Evolutionary conservation across 2,888 invertebrate genomes (phyloP), one percentile per base, ranked within the genome.

Genomic region (Agrotis segetum): DNA sequence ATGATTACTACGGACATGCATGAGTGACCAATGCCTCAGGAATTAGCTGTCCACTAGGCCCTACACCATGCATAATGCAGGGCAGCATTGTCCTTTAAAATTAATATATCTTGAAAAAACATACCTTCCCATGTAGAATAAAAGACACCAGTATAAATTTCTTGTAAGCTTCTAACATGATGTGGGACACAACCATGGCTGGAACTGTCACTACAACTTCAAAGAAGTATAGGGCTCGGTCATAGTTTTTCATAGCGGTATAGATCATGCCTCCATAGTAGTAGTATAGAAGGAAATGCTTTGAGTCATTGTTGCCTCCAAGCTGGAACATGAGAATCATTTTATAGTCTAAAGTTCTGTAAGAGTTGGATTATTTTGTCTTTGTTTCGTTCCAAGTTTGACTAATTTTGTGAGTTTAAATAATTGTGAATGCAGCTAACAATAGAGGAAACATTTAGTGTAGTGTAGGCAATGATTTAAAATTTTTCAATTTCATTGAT

Each of bases 261-360:
- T 99, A 99, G 84, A 99, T 99, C 99, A 99, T 99, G 65, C 99
- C 99, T 71, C 99, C 99, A 91, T 99, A 99, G 93, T 99, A 99
- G 92, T 99, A 99, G 92, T 99, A 99, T 0, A 99, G 96, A 65
- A 99, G 96, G 91, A 99, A 99, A 92, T 99, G 98, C 95, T 98
- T 98, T 0, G 98, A 97, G 92, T 99, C 98, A 94, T 98, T 98
- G 90, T 97, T 97, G 81, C 97, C 97, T 88, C 98, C 98, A 96
- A 97, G 91, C 93, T 96, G 92, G 79, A 95, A 94, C 16, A 70
- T 73, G 29, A 78, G 52, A 47, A 55, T 21, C 3, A 47, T 24
- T 9, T 0, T 50, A 21, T 49, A 14, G n/a, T 34, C 13, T 34
- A 29, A 6, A 56, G n/a, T 6, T n/a, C 2, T 56, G 11, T 40